These are phyloP conservation scores for Homalodisca vitripennis DNA, from an alignment of 1,140 invertebrate genomes.

Conservation along the genomic window DNA sequence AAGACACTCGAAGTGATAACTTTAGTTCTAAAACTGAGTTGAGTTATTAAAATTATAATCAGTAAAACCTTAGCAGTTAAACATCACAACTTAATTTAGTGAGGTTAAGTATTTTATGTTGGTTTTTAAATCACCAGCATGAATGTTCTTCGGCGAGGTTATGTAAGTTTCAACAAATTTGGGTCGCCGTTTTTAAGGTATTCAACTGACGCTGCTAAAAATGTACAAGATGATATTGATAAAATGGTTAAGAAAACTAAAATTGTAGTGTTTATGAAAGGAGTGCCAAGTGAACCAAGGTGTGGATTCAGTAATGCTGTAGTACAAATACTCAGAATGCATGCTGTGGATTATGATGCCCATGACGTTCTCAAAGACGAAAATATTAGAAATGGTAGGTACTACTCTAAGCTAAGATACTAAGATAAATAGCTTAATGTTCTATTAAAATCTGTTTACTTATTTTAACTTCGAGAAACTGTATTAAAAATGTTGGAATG, in stretches of 20 bases:
- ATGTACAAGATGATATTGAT: slow-evolving; percentile 45
- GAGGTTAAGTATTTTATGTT: too few species aligned
- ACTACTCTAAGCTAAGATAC: too few species aligned
- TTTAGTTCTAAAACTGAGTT: too few species aligned
- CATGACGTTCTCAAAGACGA: slow-evolving; percentile 91
- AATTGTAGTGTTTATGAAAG: slow-evolving; percentile 96
- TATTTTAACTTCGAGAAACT: too few species aligned
- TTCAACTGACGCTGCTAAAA: background rate
- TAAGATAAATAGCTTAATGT: too few species aligned
- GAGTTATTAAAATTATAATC: too few species aligned
- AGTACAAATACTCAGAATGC: slow-evolving; percentile 61
- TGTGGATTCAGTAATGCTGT: slow-evolving; percentile 99
- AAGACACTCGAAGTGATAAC: too few species aligned
- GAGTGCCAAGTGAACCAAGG: slow-evolving; percentile 84
- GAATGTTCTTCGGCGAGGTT: slow-evolving; percentile 3
- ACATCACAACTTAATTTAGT: too few species aligned
- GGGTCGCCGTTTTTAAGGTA: background rate
- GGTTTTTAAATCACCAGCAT: background rate
- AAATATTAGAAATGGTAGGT: slow-evolving; percentile 79
- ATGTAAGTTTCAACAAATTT: background rate
- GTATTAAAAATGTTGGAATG: too few species aligned
- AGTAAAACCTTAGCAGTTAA: too few species aligned
- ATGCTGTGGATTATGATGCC: slow-evolving; percentile 49
- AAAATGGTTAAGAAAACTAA: slow-evolving; percentile 70
- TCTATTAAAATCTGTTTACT: too few species aligned